A percentile compares a stretch with the other conserved stretches of the same genome.
phyloP scores from a whole-genome alignment of 2,888 invertebrate species.

The Sturmia bella region DNA sequence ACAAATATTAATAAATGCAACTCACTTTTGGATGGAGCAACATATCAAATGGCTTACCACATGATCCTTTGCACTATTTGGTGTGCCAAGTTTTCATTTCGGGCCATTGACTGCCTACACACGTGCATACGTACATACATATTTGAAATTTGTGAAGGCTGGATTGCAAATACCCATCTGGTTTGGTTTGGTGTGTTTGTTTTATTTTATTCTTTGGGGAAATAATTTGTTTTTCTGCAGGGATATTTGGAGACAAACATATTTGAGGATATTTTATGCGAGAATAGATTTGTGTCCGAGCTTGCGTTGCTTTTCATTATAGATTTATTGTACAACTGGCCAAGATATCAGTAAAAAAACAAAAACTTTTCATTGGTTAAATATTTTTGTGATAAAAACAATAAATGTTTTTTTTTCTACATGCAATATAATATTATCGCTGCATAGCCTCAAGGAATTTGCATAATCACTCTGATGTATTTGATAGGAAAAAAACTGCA shows the following conservation, averaged over 20 bases:
- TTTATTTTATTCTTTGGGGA: constrained; percentile 20
- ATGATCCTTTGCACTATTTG: background rate
- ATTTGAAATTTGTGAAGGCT: background rate
- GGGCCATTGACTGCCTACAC: constrained; percentile 50
- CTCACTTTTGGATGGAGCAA: constrained; percentile 46
- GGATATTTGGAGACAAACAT: background rate
- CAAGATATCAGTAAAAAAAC: constrained; percentile 12
- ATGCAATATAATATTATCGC: background rate
- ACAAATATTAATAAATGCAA: constrained; percentile 65
- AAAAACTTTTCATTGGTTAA: constrained; percentile 11
- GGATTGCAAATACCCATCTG: constrained; percentile 48
- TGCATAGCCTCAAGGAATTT: no score
- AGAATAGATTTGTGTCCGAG: background rate
- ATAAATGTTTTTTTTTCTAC: no score
- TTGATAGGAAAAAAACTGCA: no score
- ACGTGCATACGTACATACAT: background rate
- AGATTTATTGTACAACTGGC: constrained; percentile 56
- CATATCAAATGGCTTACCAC: background rate
- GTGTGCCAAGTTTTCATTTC: constrained; percentile 45
- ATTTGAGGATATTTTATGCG: constrained; percentile 16
- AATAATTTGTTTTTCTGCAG: constrained; percentile 1
- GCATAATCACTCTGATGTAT: no score
- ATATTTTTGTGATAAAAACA: background rate
- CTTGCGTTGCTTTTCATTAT: constrained; percentile 2
- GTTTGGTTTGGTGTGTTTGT: constrained; percentile 30